Conservation (phyloP, 2,888 invertebrate species). For the Eubasilissa splendida region DNA sequence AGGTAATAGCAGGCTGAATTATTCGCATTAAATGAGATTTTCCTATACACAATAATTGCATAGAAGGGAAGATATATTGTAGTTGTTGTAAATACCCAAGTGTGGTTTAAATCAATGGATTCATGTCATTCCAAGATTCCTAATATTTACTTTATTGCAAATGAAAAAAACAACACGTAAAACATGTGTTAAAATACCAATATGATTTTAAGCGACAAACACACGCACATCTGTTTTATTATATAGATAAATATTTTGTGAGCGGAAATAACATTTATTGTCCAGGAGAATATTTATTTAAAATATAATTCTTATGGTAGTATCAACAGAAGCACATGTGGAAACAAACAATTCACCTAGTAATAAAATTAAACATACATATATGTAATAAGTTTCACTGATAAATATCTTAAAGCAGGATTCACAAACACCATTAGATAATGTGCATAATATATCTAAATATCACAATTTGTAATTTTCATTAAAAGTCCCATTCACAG, state of each 20-base stretch:
- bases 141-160: neutral
- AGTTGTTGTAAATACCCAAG: no score
- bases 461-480: conserved; percentile 30
- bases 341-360: conserved; percentile 35
- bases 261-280: conserved; percentile 21
- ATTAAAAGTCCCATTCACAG: conserved; percentile 79
- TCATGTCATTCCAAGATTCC: no score
- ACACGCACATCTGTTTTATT: neutral
- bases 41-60: no score
- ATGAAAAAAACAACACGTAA: neutral
- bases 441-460: conserved; percentile 37
- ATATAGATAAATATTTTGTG: neutral
- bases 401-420: conserved; percentile 41
- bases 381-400: conserved; percentile 39
- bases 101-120: no score
- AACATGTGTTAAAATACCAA: no score
- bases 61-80: no score
- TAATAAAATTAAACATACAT: conserved; percentile 31
- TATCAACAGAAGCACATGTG: conserved; percentile 34
- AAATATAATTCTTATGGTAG: conserved; percentile 34
- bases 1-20: no score
- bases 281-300: conserved; percentile 35
- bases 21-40: no score
- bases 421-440: neutral
- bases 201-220: no score